Evolutionary conservation across 2,113 vertebrate species (phyloP).

Genomic region (Paralichthys olivaceus): DNA sequence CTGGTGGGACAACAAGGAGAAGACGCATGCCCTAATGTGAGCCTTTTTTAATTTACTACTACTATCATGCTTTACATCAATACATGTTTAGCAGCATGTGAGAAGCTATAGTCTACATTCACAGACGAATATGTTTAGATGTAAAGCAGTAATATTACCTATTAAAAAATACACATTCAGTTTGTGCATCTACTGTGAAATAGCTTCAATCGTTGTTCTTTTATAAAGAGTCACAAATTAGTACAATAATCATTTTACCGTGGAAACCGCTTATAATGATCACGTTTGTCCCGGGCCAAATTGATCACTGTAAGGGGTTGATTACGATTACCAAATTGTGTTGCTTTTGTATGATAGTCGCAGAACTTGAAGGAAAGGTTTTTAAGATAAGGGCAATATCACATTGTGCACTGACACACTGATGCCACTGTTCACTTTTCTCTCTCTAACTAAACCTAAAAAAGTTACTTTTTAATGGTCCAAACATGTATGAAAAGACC

Average conservation of each 20-base stretch:
- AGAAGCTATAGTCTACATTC: background rate
- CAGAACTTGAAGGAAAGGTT: no score
- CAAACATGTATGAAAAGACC: no score
- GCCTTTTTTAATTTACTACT: constrained; percentile 50
- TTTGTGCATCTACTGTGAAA: constrained; percentile 1
- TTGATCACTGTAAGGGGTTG: no score
- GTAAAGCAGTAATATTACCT: constrained; percentile 4
- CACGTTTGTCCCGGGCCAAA: no score
- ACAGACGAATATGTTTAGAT: background rate
- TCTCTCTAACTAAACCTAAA: no score
- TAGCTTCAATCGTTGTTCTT: background rate
- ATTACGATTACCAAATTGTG: no score
- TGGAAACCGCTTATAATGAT: no score
- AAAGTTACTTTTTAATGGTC: no score
- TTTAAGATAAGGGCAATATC: no score
- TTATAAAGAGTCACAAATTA: constrained; percentile 9
- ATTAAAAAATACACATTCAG: background rate
- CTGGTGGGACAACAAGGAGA: constrained; percentile 97
- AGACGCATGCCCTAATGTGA: constrained; percentile 95
- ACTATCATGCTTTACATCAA: background rate
- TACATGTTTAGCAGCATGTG: background rate
- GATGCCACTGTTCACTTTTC: no score
- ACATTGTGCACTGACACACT: no score
- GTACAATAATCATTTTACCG: background rate
- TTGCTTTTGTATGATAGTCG: no score